phyloP scores from a whole-genome alignment of 1,140 invertebrate species.

The Zelostemma sp. region DNA sequence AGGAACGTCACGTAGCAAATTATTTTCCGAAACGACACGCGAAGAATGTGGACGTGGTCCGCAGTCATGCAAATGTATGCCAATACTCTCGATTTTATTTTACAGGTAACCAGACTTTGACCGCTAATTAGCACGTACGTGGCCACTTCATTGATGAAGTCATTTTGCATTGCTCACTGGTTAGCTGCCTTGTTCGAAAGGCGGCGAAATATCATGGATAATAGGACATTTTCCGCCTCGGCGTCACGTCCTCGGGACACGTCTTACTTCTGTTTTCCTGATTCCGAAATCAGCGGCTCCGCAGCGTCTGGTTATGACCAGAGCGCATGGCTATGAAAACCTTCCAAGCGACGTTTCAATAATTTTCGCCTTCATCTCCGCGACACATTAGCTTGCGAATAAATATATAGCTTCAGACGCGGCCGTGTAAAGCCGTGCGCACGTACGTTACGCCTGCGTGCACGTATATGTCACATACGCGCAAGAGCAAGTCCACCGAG shows the following conservation, averaged over 20 bases:
- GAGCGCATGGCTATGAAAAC: constrained; percentile 32
- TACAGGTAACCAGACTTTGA: constrained; percentile 7
- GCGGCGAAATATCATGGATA: too few relatives aligned
- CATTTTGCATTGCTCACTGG: too few relatives aligned
- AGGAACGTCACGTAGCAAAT: not conserved
- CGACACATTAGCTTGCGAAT: constrained; percentile 21
- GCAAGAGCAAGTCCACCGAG: constrained; percentile 46
- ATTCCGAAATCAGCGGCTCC: constrained; percentile 40
- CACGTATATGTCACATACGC: constrained; percentile 52
- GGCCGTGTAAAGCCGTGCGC: constrained; percentile 37
- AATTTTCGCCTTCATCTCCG: constrained; percentile 23
- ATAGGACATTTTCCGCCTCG: too few relatives aligned
- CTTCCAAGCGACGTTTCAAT: constrained; percentile 21
- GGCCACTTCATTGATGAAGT: constrained; percentile 28
- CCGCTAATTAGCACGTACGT: constrained; percentile 40
- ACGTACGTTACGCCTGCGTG: constrained; percentile 45
- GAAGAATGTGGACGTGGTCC: constrained; percentile 29
- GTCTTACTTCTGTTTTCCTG: constrained; percentile 28
- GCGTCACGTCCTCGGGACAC: too few relatives aligned
- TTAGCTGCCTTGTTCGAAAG: too few relatives aligned
- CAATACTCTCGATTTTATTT: constrained; percentile 42
- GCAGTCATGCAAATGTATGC: constrained; percentile 33
- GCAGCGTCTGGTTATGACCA: constrained; percentile 23
- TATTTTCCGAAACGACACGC: constrained; percentile 25
- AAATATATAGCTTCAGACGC: constrained; percentile 34